Evolutionary conservation across 2,797 vertebrate species (phyloP), one percentile per base, ranked within the genome.

Genomic region (Pagetopsis macropterus): DNA sequence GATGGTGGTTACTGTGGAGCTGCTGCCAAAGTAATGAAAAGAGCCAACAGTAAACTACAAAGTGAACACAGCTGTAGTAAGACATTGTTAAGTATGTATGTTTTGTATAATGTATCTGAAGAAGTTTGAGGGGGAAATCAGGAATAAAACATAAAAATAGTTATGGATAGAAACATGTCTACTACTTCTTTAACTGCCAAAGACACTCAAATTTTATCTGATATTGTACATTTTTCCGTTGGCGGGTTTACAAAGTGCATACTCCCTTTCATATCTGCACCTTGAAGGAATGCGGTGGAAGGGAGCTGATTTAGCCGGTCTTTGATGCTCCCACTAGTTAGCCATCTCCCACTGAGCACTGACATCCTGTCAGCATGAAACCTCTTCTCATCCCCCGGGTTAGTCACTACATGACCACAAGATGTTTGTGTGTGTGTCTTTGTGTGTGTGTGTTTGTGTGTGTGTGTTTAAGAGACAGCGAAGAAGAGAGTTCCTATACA

Each of bases 241-340:
- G 40, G 54, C 5, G 50, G 61, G 75, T 70, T 71, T 72, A 68
- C 73, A 78, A 78, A 85, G 79, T 55, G 41, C 59, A 70, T 15
- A 15, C 64, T 65, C 58, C 50, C 76, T 83, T 76, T 83, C 79
- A 82, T 87, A 81, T 87, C 83, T 86, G 78, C 78, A 89, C 88
- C 88, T 87, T 74, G 50, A 78, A 89, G 89, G 89, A 92, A 91
- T 90, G 91, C 27, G 13, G 84, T 88, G 84, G 84, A 83, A 78
- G 61, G 78, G 83, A 89, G 89, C 79, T 91, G 84, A 89, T 91
- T 92, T 89, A 87, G 79, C 62, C 56, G 58, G 64, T 88, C 92
- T 93, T 93, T 92, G 91, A 93, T 92, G 89, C 85, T 91, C 91
- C 81, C 87, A 83, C 87, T 92, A 89, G 91, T 92, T 90, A 91